Evolutionary conservation across 2,797 vertebrate genomes (phyloP).

Genomic region (Hemitrygon akajei): DNA sequence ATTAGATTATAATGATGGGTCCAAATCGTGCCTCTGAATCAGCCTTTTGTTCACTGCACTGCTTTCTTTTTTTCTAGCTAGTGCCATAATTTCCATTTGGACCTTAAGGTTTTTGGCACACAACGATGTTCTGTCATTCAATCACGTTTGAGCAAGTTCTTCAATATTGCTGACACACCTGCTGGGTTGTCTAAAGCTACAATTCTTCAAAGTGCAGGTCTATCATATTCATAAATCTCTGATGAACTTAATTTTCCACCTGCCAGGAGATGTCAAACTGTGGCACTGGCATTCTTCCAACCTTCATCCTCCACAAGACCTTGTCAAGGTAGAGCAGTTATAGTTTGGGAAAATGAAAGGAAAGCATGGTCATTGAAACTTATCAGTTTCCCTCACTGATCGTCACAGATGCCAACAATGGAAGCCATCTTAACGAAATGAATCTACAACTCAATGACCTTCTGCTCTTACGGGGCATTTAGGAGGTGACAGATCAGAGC

Average conservation of each 20-base stretch:
- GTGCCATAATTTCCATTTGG: not conserved
- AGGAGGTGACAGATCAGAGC: no score
- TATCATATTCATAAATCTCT: not conserved
- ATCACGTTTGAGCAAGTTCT: not conserved
- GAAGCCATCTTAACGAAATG: no score
- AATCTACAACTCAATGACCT: no score
- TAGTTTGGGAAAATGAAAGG: not conserved
- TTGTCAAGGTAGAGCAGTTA: not conserved
- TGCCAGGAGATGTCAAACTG: not conserved
- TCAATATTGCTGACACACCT: not conserved
- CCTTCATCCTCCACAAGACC: not conserved
- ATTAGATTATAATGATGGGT: not conserved
- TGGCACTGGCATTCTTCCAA: not conserved
- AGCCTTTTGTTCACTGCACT: no score
- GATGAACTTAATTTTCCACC: not conserved
- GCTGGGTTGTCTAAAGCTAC: not conserved
- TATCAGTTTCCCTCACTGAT: not conserved
- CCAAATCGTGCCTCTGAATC: not conserved
- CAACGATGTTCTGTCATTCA: not conserved
- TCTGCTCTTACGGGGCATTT: no score
- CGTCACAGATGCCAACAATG: not conserved
- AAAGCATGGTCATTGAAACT: not conserved
- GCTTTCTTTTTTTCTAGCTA: not conserved
- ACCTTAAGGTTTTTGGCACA: not conserved
- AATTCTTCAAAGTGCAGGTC: not conserved